Evolutionary conservation across 1,140 invertebrate species (phyloP), one percentile per base, ranked within the genome.

Genomic region (Paralvinella palmiformis): DNA sequence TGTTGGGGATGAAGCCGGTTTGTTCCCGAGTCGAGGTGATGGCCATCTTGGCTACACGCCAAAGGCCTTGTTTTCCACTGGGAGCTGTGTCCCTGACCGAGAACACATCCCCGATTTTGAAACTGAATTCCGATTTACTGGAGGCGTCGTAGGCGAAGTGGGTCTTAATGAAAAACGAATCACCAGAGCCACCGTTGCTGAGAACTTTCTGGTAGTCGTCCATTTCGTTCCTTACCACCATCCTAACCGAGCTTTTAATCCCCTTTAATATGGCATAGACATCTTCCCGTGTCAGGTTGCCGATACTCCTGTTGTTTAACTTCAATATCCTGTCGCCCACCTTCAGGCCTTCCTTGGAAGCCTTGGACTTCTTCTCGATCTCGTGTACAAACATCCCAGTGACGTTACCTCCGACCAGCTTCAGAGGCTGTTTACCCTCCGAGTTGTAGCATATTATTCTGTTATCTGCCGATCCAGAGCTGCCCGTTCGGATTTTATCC

Each of bases 301-400:
- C 20, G 24, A 66, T 37, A 10, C 24, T 20, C 24, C 44, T 45
- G 24, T 41, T 59, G 36, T 66, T 66, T 37, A 60, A 37, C 27
- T 62, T 66, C 31, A 66, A 29, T 32, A 66, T 62, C 37, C 56
- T 24, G 52, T 66, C 64, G 24, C 64, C 64, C n/a, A 24, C 33
- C 50, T 36, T 33, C 17, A 66, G 53, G 4, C 58, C 64, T 22
- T 62, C 35, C 50, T 50, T 53, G 24, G 32, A 29, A 27, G 64
- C 59, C 27, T 45, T 44, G 5, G 59, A 63, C 24, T 32, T 44
- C 13, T 31, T 31, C 17, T 66, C 35, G 33, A 66, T 35, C 1
- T 44, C 20, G 35, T 62, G 27, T n/a, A 66, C 59, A 32, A 56
- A 66, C 13, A 66, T 41, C 29, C 64, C 64, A 17, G 35, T 52